Percentiles rank a stretch among this genome's conserved stretches.
Evolutionary conservation across 2,113 vertebrate species (phyloP).

Genomic region (Rana temporaria): DNA sequence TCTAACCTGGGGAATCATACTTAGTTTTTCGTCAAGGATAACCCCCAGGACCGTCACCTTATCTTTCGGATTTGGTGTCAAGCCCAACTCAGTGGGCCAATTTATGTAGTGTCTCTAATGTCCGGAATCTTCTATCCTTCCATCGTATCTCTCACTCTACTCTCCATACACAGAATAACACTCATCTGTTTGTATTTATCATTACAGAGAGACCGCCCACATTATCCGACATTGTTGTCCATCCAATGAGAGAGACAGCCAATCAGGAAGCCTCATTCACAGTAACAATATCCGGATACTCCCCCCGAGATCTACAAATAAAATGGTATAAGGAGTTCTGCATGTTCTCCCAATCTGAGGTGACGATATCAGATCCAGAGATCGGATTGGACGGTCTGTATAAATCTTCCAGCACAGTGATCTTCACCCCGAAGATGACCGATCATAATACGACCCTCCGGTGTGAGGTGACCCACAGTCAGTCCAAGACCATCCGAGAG

Average conservation of each 20-base stretch:
- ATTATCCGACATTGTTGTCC: not conserved
- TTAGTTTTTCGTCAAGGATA: too few species aligned
- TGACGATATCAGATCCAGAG: not conserved
- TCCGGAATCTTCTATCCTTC: too few species aligned
- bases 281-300: not conserved
- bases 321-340: slow-evolving; percentile 18
- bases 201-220: not conserved
- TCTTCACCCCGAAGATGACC: not conserved
- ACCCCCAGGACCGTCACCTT: too few species aligned
- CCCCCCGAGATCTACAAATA: not conserved
- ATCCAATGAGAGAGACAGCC: not conserved
- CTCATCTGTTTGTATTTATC: not conserved
- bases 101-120: too few species aligned
- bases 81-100: too few species aligned
- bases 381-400: not conserved
- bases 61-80: too few species aligned
- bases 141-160: too few species aligned
- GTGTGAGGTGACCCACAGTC: slow-evolving; percentile 2
- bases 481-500: not conserved
- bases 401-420: not conserved
- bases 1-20: too few species aligned
- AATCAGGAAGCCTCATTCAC: not conserved
- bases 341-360: not conserved
- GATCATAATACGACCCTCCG: not conserved
- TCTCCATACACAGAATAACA: too few species aligned